Percentiles rank a stretch among this genome's conserved stretches.
Evolutionary conservation across 1,140 invertebrate species (phyloP).

Genomic region (Sminthurinus signatus): DNA sequence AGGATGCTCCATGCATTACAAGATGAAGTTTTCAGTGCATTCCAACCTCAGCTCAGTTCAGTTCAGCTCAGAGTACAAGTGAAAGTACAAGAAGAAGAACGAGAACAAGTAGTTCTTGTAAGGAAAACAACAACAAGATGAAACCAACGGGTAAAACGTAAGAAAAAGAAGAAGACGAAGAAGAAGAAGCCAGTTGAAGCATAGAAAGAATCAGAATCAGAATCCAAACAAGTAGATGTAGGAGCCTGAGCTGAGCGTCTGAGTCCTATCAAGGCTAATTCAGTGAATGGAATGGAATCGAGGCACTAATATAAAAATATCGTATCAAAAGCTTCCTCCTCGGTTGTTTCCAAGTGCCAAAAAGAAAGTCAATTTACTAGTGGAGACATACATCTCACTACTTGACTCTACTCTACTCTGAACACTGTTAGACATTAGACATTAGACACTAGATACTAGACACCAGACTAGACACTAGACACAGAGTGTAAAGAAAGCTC

Average conservation of each 20-base stretch:
- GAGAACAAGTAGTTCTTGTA: too few relatives aligned
- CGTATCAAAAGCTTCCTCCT: conserved; percentile 18
- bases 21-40: background rate
- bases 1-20: conserved; percentile 4
- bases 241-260: background rate
- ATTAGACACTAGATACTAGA: too few relatives aligned
- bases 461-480: too few relatives aligned
- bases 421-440: too few relatives aligned
- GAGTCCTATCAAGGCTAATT: conserved; percentile 26
- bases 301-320: conserved; percentile 36
- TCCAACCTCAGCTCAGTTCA: too few relatives aligned
- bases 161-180: background rate
- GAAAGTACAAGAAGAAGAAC: too few relatives aligned
- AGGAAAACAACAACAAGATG: background rate
- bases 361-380: conserved; percentile 25
- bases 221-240: background rate
- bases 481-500: too few relatives aligned
- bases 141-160: background rate
- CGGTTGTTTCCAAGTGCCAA: conserved; percentile 23
- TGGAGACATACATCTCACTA: background rate
- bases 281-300: conserved; percentile 25
- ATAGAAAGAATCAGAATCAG: too few relatives aligned
- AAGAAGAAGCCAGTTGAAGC: background rate
- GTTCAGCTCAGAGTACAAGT: too few relatives aligned
- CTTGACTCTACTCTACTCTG: too few relatives aligned